Base-by-base conservation (phyloP, 2,888 invertebrate genomes). In the Cryptosula pallasiana region DNA sequence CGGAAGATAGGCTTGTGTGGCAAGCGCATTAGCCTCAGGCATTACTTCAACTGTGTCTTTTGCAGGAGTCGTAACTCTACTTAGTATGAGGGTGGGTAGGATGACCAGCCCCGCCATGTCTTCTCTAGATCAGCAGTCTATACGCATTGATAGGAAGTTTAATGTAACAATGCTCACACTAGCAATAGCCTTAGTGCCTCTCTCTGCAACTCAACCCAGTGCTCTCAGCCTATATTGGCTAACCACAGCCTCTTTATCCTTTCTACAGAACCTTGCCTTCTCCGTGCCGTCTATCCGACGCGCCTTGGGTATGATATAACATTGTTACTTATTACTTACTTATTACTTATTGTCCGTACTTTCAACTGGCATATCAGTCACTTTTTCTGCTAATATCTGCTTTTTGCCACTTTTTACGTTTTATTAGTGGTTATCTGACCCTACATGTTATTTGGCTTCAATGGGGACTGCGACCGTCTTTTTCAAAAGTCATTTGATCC, bases 181-280 rank as follows among this genome's bases (percentile, higher is more conserved):
- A 63, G 27, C 63, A 29, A 9, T 63, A 3, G 32, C 34, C 32
- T 29, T 63, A 16, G 32, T 63, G 2, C 63, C 29, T 3, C 16
- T 63, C 9, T 27, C 63, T 32, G 63, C 63, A 5, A 32, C 27
- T 25, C 63, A 63, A 27, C 63, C 63, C 9, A 63, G 63, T 63
- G 20, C 25, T 32, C 20, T 63, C 32, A 63, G 29, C n/a, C 32
- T 63, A 1, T 63, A 63, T 32, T 63, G 63, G 63, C 32, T 63
- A 5, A 32, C 63, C 34, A 25, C 63, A 13, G 63, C 34, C n/a
- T 5, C 27, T 32, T 63, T 32, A 5, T 29, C 25, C 63, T 32
- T 27, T 29, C 9, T 63, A 2, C 63, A 29, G 5, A 63, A 63
- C 34, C 27, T 63, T 9, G 63, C 32, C 34, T 34, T 63, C 5